These are phyloP conservation scores for Scalopus aquaticus DNA, from an alignment of 2,113 vertebrate genomes.

Conservation along the genomic window DNA sequence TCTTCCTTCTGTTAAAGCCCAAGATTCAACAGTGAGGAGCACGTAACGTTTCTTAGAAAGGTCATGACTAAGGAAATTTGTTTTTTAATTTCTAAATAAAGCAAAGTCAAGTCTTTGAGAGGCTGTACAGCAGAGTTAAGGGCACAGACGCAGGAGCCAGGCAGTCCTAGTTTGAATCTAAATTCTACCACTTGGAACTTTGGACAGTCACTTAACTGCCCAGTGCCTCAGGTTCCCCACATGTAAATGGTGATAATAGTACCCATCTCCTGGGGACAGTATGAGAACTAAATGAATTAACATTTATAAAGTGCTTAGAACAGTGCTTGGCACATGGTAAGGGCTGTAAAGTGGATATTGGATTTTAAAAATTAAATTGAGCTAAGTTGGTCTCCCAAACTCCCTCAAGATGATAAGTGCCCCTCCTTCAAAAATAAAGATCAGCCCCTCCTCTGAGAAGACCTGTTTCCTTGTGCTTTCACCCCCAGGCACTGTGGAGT, in stretches of 20 bases:
- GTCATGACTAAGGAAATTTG: not conserved
- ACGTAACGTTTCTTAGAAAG: not conserved
- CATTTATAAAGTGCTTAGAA: not conserved
- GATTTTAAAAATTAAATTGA: not conserved
- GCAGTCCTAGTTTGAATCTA: not conserved
- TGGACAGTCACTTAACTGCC: not conserved
- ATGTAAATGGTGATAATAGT: not conserved
- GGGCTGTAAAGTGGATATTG: not conserved
- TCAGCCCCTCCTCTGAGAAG: not conserved
- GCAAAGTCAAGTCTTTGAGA: not conserved
- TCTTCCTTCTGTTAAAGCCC: not conserved
- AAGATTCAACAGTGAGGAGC: not conserved
- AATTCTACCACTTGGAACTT: not conserved
- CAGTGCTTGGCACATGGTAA: not conserved
- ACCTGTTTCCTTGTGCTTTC: not conserved
- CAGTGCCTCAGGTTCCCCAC: not conserved
- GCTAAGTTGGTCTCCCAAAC: not conserved
- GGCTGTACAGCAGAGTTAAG: not conserved
- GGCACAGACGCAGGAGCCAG: not conserved
- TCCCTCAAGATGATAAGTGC: not conserved
- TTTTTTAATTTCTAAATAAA: conserved; percentile 24
- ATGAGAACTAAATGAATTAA: not conserved
- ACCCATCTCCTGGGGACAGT: not conserved
- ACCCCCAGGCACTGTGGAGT: not conserved
- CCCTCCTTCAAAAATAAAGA: too few relatives aligned